A percentile compares a stretch with the other conserved stretches of the same genome.
Conservation (phyloP, 2,888 invertebrate species). For the Himalopsyche tibetana region DNA sequence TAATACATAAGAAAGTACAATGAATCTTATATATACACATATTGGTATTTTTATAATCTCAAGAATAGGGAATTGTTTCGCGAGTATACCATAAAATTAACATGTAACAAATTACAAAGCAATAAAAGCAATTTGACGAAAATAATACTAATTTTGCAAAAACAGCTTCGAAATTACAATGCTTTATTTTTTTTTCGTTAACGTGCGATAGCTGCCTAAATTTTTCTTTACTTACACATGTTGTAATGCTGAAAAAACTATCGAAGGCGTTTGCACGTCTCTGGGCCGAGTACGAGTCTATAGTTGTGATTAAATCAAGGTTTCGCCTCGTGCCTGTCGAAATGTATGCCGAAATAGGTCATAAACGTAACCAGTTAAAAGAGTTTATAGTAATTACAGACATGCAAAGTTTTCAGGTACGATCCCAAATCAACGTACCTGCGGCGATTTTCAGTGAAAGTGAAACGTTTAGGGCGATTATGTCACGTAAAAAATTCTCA, state of each 20-base stretch:
- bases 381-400: slow-evolving; percentile 61
- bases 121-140: neutral
- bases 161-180: too few species aligned
- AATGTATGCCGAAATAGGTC: slow-evolving; percentile 62
- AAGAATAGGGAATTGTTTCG: too few species aligned
- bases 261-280: neutral
- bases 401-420: slow-evolving; percentile 54
- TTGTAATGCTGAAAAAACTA: neutral
- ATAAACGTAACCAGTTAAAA: slow-evolving; percentile 59
- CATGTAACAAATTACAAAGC: neutral
- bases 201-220: neutral
- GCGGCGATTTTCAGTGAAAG: slow-evolving; percentile 13
- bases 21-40: too few species aligned
- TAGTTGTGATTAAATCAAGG: slow-evolving; percentile 54
- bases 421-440: slow-evolving; percentile 35
- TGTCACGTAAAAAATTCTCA: neutral
- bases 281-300: neutral
- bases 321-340: slow-evolving; percentile 55
- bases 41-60: too few species aligned
- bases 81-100: too few species aligned
- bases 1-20: too few species aligned
- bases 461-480: neutral
- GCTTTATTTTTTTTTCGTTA: neutral
- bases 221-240: neutral
- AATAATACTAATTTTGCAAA: too few species aligned